Evolutionary conservation across 2,113 vertebrate genomes (phyloP).

Genomic region (Laterallus jamaicensis): DNA sequence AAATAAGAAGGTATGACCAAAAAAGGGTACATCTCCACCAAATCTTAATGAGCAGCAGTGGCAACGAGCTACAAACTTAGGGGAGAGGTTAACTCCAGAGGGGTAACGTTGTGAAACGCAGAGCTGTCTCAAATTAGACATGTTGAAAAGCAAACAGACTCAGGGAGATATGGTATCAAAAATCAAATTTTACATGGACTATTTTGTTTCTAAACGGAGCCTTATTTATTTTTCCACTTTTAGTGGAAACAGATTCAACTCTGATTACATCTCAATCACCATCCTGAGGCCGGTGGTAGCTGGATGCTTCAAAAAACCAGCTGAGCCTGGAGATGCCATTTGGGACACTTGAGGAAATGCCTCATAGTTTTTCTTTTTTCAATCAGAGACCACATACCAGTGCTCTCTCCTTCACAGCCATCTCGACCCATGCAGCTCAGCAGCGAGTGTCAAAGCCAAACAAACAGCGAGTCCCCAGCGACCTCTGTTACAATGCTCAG

Average conservation of each 20-base stretch:
- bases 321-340: neutral
- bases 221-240: conserved; percentile 36
- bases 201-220: neutral
- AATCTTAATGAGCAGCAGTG: neutral
- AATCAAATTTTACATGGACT: conserved; percentile 3
- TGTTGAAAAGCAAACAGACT: conserved; percentile 36
- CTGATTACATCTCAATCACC: neutral
- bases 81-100: neutral
- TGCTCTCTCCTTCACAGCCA: neutral
- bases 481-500: neutral
- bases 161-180: neutral
- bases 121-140: conserved; percentile 29
- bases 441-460: neutral
- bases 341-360: conserved; percentile 1
- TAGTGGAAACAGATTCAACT: conserved; percentile 23
- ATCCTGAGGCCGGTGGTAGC: neutral
- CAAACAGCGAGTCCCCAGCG: neutral
- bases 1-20: conserved; percentile 2
- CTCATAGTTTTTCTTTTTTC: neutral
- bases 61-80: neutral
- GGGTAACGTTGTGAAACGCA: neutral
- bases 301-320: neutral
- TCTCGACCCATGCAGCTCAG: neutral
- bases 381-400: neutral
- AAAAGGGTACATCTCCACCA: neutral